Evolutionary conservation across 2,797 vertebrate genomes (phyloP).

Genomic region (Phyllotis vaccarum): DNA sequence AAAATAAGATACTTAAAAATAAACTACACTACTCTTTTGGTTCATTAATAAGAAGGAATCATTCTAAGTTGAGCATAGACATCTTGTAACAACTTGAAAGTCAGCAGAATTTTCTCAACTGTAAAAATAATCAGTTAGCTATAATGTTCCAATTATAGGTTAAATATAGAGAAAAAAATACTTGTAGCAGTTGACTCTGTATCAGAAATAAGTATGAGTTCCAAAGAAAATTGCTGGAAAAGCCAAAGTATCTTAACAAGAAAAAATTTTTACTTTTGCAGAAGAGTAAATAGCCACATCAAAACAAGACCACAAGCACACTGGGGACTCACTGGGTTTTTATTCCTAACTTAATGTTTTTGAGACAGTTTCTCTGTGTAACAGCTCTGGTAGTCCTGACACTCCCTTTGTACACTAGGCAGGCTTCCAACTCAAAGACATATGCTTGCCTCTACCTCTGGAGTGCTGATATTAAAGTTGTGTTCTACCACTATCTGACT

Average conservation of each 20-base stretch:
- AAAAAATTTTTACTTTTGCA: background rate
- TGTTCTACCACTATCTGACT: background rate
- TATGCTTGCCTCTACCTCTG: background rate
- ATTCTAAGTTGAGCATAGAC: background rate
- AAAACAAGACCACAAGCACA: background rate
- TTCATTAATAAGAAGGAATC: background rate
- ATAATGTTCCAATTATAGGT: background rate
- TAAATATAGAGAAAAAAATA: background rate
- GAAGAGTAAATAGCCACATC: background rate
- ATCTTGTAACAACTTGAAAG: constrained; percentile 20
- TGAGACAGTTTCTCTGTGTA: background rate
- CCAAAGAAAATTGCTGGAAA: background rate
- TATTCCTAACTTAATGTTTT: background rate
- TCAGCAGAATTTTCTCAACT: constrained; percentile 9
- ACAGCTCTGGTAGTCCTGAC: background rate
- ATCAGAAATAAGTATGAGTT: background rate
- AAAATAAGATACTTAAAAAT: background rate
- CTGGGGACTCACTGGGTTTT: background rate
- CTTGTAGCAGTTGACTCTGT: background rate
- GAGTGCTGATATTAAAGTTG: background rate
- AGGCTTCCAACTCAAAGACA: background rate
- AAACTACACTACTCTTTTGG: background rate
- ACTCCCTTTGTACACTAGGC: background rate
- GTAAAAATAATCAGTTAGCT: background rate
- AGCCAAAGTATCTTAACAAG: background rate